Percentiles rank a stretch among this genome's conserved stretches.
Evolutionary conservation across 2,113 vertebrate species (phyloP).

Genomic region (Clupea harengus): DNA sequence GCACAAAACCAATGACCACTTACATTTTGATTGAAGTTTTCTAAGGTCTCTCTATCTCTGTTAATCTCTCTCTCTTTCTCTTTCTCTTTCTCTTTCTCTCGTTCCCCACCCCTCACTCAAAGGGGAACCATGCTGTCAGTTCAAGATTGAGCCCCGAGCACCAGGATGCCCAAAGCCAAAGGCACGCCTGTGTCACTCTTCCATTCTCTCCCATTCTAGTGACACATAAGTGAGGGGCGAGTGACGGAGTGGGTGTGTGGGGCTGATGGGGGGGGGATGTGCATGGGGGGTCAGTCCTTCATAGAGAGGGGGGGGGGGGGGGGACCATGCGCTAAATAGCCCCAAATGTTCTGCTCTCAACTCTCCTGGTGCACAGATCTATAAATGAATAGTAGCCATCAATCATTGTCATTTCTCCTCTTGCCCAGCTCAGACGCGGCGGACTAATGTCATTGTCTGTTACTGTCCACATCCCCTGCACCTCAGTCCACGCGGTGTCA

Average conservation of each 20-base stretch:
- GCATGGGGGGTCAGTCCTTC: slow-evolving; percentile 32
- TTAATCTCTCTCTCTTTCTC: background rate
- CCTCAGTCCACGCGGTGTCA: slow-evolving; percentile 80
- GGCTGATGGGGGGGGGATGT: background rate
- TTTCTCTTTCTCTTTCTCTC: background rate
- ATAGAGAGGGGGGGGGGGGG: background rate
- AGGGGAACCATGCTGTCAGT: slow-evolving; percentile 35
- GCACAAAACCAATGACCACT: background rate
- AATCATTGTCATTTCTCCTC: slow-evolving; percentile 94
- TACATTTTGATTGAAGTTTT: slow-evolving; percentile 7
- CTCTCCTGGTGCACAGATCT: slow-evolving; percentile 78
- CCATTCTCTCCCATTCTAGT: slow-evolving; percentile 21
- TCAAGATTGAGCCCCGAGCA: slow-evolving; percentile 28
- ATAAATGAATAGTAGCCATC: slow-evolving; percentile 92
- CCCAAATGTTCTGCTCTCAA: slow-evolving; percentile 59
- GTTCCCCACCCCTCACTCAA: slow-evolving; percentile 26
- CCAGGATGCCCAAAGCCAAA: slow-evolving; percentile 33
- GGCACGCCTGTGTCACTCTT: slow-evolving; percentile 19
- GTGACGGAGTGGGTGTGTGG: background rate
- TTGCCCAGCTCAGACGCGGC: slow-evolving; percentile 84
- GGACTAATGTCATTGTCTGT: slow-evolving; percentile 94
- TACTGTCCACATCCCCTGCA: slow-evolving; percentile 89
- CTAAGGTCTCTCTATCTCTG: background rate
- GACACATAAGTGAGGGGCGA: slow-evolving; percentile 23
- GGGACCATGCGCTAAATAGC: slow-evolving; percentile 50